Base-by-base conservation (phyloP, 2,113 vertebrate species). In the Eolophus roseicapilla region DNA sequence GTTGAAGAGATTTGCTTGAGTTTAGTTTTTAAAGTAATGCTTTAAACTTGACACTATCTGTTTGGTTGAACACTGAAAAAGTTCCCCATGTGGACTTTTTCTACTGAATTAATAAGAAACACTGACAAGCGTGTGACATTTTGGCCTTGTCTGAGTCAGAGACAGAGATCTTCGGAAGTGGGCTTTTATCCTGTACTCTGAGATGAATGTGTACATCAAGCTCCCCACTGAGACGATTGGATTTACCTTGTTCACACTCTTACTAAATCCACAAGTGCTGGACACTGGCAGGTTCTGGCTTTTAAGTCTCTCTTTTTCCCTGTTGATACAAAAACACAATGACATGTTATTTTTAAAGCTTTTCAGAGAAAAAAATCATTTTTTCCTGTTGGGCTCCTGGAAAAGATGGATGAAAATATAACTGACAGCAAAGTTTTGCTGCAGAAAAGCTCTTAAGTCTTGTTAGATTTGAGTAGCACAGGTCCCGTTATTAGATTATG, bases 401-500 rank as follows among this genome's bases (percentile, higher is more conserved):
- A 96, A 90, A 95, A 92, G 82, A 41, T 0, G 9, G 77, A 67
- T 73, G 80, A 96, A 92, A 88, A 93, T 76, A 80, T n/a, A 91
- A 91, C 86, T 19, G 91, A 91, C 83, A 83, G 65, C 27, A 39
- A 87, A 49, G 33, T 82, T 96, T 80, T 95, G 59, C 87, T 94
- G 79, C 52, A 83, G 88, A 67, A 95, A 94, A 91, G 27, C 82
- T 71, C 82, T 57, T 37, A 73, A 73, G 67, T 67, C 90, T 59
- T 75, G 93, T 67, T 94, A 88, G 92, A 76, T 95, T 83, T 70
- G 95, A 94, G 92, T 86, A 95, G 92, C 29, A 2, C 44, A 5
- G 90, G 93, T 82, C 68, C 85, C 11, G 3, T 96, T 96, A 97
- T 96, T 97, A 95, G 92, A 95, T 97, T 97, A 96, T 84, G 79